Evolutionary conservation across 2,797 vertebrate species (phyloP).

Genomic region (Glossophaga mutica): DNA sequence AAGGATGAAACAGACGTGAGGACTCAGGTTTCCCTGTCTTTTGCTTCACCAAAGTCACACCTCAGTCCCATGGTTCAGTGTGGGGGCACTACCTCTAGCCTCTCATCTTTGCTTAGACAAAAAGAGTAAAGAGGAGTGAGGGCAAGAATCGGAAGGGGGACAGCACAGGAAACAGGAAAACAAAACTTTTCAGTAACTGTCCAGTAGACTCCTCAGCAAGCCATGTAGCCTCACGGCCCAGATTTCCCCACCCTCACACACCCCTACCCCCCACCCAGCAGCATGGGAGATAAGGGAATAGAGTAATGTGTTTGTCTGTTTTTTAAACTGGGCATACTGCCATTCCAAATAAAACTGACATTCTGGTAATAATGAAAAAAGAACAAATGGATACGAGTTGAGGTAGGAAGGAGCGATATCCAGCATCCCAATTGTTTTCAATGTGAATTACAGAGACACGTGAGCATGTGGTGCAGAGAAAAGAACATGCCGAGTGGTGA

Average conservation of each 20-base stretch:
- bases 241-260: not conserved
- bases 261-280: not conserved
- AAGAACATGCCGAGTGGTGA: not conserved
- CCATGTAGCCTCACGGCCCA: not conserved
- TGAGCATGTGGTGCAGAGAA: not conserved
- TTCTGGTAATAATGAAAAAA: conserved; percentile 12
- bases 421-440: not conserved
- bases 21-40: not conserved
- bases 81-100: not conserved
- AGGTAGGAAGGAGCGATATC: not conserved
- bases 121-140: not conserved
- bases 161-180: not conserved
- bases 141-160: not conserved
- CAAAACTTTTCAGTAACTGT: not conserved
- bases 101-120: not conserved
- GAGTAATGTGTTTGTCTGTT: not conserved
- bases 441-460: not conserved
- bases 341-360: not conserved
- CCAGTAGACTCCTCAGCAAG: not conserved
- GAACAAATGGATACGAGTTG: not conserved
- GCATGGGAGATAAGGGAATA: not conserved
- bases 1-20: not conserved
- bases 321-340: not conserved
- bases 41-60: not conserved
- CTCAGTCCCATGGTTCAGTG: not conserved